phyloP scores from a whole-genome alignment of 2,797 vertebrate genomes.

The Acanthis flammea region DNA sequence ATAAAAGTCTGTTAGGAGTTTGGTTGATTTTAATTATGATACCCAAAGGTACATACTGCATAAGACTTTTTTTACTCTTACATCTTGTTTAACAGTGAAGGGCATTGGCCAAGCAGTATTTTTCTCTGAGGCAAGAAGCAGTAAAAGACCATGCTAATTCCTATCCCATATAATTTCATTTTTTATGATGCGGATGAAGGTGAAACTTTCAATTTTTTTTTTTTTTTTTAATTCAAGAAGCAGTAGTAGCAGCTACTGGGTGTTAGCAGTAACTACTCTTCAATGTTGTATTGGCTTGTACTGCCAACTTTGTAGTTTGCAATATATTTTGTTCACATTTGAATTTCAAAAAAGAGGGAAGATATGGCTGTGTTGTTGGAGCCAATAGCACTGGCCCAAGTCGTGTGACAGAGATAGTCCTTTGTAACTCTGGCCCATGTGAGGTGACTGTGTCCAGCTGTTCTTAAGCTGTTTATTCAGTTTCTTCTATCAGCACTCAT shows the following conservation, averaged over 20 bases:
- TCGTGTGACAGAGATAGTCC: neutral
- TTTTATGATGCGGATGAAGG: neutral
- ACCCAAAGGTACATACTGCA: neutral
- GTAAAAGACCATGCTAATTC: neutral
- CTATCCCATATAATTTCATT: neutral
- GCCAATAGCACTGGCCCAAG: slow-evolving; percentile 14
- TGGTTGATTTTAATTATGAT: neutral
- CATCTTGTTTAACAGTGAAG: neutral
- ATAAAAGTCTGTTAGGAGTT: neutral
- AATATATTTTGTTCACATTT: slow-evolving; percentile 45
- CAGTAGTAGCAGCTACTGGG: neutral
- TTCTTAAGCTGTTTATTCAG: slow-evolving; percentile 45
- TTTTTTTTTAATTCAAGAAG: neutral
- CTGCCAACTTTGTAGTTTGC: neutral
- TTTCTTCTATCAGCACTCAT: slow-evolving; percentile 1
- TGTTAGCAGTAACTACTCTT: neutral
- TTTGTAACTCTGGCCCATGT: slow-evolving; percentile 21
- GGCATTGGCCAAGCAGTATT: neutral
- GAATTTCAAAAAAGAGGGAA: slow-evolving; percentile 53
- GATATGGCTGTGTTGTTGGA: slow-evolving; percentile 8
- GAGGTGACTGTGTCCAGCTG: slow-evolving; percentile 20
- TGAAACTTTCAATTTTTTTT: neutral
- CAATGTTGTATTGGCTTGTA: neutral
- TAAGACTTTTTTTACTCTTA: neutral
- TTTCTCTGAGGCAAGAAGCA: neutral